Evolutionary conservation across 1,140 invertebrate species (phyloP).

Genomic region (Paraescarpia echinospica): DNA sequence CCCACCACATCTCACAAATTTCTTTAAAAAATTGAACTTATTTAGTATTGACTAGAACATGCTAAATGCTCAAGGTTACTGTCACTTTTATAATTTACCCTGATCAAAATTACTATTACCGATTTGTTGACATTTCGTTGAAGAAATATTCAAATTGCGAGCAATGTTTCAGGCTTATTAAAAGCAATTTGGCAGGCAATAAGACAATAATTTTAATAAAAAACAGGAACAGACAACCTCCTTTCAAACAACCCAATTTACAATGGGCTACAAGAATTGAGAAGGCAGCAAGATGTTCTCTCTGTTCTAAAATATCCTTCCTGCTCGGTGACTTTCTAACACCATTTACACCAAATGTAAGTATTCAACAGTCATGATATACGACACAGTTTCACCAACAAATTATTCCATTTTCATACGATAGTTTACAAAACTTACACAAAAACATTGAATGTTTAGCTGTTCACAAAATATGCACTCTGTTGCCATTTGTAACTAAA

Average conservation of each 20-base stretch:
- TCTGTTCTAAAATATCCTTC: neutral
- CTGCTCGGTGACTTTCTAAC: neutral
- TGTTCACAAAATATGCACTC: too few relatives aligned
- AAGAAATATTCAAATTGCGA: too few relatives aligned
- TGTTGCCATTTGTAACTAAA: too few relatives aligned
- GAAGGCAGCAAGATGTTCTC: neutral
- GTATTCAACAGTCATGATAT: neutral
- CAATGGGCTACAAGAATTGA: neutral
- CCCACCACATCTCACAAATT: neutral
- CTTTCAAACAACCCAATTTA: too few relatives aligned
- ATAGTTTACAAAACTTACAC: neutral
- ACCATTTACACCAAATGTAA: neutral
- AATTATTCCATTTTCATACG: neutral
- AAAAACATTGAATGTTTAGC: neutral
- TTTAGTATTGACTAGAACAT: neutral
- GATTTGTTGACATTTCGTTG: too few relatives aligned
- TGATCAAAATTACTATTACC: too few relatives aligned
- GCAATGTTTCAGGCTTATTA: too few relatives aligned
- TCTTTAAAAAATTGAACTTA: neutral
- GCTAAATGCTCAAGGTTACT: too few relatives aligned
- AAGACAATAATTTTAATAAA: too few relatives aligned
- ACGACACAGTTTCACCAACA: neutral
- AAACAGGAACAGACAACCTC: too few relatives aligned
- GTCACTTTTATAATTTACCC: too few relatives aligned
- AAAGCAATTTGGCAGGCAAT: too few relatives aligned